Conservation (phyloP, 2,888 invertebrate genomes). For the Euzophera pinguis region DNA sequence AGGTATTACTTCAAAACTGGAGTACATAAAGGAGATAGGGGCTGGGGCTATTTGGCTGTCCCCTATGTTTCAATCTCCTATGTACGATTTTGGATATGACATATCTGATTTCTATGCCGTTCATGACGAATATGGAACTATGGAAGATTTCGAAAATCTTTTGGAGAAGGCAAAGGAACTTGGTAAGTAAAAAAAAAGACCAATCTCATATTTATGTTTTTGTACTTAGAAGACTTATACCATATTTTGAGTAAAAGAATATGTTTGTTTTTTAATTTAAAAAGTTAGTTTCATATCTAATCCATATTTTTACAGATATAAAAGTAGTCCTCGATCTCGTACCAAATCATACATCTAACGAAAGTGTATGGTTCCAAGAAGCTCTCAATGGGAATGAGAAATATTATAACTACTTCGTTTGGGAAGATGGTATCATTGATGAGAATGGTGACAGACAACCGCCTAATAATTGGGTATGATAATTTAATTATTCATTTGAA, state of each 20-base stretch:
- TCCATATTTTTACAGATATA: slow-evolving; percentile 48
- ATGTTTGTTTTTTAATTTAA: neutral
- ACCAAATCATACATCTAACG: slow-evolving; percentile 87
- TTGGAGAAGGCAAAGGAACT: slow-evolving; percentile 68
- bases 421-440: slow-evolving; percentile 80
- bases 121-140: slow-evolving; percentile 85
- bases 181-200: slow-evolving; percentile 52
- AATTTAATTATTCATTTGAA: neutral
- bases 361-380: slow-evolving; percentile 91
- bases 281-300: neutral
- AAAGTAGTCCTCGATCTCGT: slow-evolving; percentile 84
- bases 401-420: slow-evolving; percentile 87
- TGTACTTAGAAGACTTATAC: no score
- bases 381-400: slow-evolving; percentile 81
- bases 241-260: no score
- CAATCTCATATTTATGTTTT: no score
- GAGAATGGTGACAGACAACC: slow-evolving; percentile 71
- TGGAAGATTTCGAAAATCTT: slow-evolving; percentile 84
- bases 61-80: slow-evolving; percentile 86
- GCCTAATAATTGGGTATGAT: slow-evolving; percentile 86
- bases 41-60: slow-evolving; percentile 86
- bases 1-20: slow-evolving; percentile 82
- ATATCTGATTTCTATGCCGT: slow-evolving; percentile 85
- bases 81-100: slow-evolving; percentile 91
- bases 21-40: slow-evolving; percentile 83